Base-by-base conservation (phyloP, 2,888 invertebrate genomes). In the Machimus atricapillus region DNA sequence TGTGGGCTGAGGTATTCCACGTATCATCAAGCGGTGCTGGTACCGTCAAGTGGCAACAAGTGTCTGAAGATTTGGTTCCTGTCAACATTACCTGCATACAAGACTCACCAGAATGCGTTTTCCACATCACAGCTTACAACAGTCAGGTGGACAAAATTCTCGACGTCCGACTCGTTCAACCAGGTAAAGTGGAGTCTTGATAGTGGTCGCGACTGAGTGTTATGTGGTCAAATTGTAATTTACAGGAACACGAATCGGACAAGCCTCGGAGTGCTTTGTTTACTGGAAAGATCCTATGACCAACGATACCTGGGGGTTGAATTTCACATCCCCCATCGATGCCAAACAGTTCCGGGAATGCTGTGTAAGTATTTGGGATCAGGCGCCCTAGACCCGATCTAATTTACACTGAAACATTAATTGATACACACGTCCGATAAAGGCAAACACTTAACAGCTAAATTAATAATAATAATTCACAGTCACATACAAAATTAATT, bases 1-100 rank as follows among this genome's bases (percentile, higher is more conserved):
- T 99, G 92, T 99, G 99, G 99, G 99, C 98, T 90, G 99, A 99
- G 94, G 98, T 99, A 91, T 99, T 98, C 93, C 98, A 98, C 93
- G 98, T 99, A 91, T 97, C 97, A 90, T 97, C 98, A 86, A 97
- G 97, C 91, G 97, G 97, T 89, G 96, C 97, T 89, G 97, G 98
- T 91, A 97, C 97, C 76, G 97, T 98, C 89, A 98, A 97, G 94
- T 99, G 99, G 98, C 97, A 98, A 94, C 97, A 98, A 93, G 97
- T 99, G 90, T 98, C 98, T 89, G 98, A 98, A 93, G 99, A 99
- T 94, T 95, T 99, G 93, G 99, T 99, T 90, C 99, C 99, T 87
- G 98, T 99, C 90, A 98, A 98, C 94, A 98, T 99, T 94, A 98
- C 98, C 90, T 98, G 98, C 94, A 97, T 98, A 92, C 97, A 98